Evolutionary conservation across 2,888 invertebrate genomes (phyloP).

Genomic region (Lissocephala sabroskyi): DNA sequence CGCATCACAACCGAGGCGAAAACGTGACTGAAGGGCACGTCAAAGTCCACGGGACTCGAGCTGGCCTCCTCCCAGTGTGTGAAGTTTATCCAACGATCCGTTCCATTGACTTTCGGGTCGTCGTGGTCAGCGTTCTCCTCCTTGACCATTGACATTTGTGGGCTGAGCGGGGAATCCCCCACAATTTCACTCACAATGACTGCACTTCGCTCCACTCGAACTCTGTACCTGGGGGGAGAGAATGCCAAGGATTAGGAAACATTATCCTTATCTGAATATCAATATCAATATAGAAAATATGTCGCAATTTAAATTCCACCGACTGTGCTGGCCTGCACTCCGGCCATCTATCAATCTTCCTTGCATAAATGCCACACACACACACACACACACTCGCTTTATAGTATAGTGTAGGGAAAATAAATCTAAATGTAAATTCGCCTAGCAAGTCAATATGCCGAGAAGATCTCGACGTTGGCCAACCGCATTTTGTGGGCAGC

Average conservation of each 20-base stretch:
- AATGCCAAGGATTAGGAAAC: too few species aligned
- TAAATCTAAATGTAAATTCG: slow-evolving; percentile 43
- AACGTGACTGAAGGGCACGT: slow-evolving; percentile 35
- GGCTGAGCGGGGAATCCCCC: too few species aligned
- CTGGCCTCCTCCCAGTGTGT: neutral
- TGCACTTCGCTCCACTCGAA: too few species aligned
- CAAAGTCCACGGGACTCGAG: neutral
- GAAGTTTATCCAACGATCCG: slow-evolving; percentile 31
- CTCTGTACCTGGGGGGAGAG: too few species aligned
- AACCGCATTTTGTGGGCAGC: too few species aligned
- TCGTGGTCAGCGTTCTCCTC: neutral
- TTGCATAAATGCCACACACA: slow-evolving; percentile 45
- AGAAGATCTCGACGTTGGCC: too few species aligned
- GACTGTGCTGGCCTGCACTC: too few species aligned
- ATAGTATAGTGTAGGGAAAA: slow-evolving; percentile 30
- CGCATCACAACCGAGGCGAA: slow-evolving; percentile 39
- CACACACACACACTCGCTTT: too few species aligned
- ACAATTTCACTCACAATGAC: too few species aligned
- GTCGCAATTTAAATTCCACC: too few species aligned
- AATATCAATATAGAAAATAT: too few species aligned
- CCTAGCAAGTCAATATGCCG: slow-evolving; percentile 1
- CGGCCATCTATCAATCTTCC: slow-evolving; percentile 45
- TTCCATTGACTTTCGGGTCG: slow-evolving; percentile 14
- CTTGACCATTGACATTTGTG: neutral
- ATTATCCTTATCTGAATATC: too few species aligned